These are phyloP conservation scores for Chamaetylas fuelleborni DNA, from an alignment of 2,113 vertebrate genomes.

Conservation along the genomic window DNA sequence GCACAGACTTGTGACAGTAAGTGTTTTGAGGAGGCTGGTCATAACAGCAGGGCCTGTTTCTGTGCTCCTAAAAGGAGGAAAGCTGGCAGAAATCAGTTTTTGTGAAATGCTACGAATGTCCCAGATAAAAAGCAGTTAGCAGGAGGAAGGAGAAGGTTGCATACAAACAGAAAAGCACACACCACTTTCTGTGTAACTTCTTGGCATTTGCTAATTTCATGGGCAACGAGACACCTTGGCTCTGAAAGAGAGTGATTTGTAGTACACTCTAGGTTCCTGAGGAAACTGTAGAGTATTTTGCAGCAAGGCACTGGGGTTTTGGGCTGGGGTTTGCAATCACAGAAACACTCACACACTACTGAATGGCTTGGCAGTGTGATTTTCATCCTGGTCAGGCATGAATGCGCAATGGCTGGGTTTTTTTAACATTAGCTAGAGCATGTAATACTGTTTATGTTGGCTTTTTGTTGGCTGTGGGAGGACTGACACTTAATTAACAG, in stretches of 20 bases:
- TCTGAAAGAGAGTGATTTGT: not conserved
- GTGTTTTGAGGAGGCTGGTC: not conserved
- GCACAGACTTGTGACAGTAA: not conserved
- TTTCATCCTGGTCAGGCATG: not conserved
- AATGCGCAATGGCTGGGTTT: not conserved
- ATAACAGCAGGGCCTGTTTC: not conserved
- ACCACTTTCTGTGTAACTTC: not conserved
- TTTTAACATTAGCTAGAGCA: not conserved
- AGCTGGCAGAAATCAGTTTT: not conserved
- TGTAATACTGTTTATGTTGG: constrained; percentile 39
- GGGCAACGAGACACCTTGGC: not conserved
- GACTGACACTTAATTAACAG: constrained; percentile 7
- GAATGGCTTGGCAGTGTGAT: not conserved
- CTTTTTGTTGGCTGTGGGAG: constrained; percentile 33
- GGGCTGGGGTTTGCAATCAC: not conserved
- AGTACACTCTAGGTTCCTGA: not conserved
- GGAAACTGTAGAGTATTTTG: not conserved
- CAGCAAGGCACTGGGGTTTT: not conserved
- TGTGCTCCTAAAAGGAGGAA: not conserved
- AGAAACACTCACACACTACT: not conserved
- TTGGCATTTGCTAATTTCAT: not conserved
- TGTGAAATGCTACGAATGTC: not conserved
- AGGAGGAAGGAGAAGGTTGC: not conserved
- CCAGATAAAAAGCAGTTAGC: not conserved
- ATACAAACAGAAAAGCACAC: not conserved